Evolutionary conservation across 2,113 vertebrate species (phyloP).

Genomic region (Oncorhynchus masou): DNA sequence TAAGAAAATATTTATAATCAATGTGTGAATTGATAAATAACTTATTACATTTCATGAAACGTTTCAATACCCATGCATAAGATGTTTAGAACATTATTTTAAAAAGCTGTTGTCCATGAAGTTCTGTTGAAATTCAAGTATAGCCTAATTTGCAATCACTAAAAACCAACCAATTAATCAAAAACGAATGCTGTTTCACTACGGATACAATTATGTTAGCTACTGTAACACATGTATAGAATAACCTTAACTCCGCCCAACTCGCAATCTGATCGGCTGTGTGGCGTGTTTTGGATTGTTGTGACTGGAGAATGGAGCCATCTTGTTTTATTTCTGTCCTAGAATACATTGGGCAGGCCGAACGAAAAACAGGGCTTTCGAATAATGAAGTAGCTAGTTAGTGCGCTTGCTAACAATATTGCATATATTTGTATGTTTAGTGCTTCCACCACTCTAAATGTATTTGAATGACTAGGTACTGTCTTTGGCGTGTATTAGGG

Average conservation of each 20-base stretch:
- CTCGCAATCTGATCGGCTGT: constrained; percentile 37
- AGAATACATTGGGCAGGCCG: constrained; percentile 7
- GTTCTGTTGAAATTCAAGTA: too few species aligned
- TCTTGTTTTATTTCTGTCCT: constrained; percentile 66
- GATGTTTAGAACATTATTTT: too few species aligned
- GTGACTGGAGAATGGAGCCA: constrained; percentile 75
- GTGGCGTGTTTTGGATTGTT: constrained; percentile 72
- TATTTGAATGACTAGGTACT: constrained; percentile 16
- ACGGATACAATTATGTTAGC: background rate
- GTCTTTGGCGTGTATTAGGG: constrained; percentile 29
- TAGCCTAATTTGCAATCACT: too few species aligned
- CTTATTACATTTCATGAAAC: too few species aligned
- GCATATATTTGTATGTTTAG: too few species aligned
- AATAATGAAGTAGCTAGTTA: constrained; percentile 15
- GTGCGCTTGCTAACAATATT: background rate
- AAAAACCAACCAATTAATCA: too few species aligned
- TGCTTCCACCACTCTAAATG: background rate
- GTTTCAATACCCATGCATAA: too few species aligned
- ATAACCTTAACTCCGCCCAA: constrained; percentile 37
- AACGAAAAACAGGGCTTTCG: background rate
- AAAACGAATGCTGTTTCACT: too few species aligned
- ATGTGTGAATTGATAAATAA: too few species aligned
- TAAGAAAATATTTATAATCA: too few species aligned
- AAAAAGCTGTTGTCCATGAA: too few species aligned
- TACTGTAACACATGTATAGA: too few species aligned